These are phyloP conservation scores for Drosophila kanekoi DNA, from an alignment of 2,888 invertebrate species.

Conservation along the genomic window DNA sequence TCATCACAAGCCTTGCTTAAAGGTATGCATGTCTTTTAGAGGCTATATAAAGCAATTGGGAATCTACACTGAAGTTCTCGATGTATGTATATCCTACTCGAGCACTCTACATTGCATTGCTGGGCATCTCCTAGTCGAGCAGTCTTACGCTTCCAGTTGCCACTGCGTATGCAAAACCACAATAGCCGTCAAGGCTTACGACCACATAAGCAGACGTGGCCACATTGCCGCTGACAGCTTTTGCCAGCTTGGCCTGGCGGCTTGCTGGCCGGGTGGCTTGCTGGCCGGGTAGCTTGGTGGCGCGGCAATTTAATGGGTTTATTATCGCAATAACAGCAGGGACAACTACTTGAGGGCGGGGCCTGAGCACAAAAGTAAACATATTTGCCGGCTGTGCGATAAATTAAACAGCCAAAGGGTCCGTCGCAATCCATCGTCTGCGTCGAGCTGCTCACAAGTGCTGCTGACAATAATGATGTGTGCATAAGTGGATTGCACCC, in stretches of 20 bases:
- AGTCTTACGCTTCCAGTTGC: not conserved
- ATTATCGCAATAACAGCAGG: slow-evolving; percentile 63
- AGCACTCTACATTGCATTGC: not conserved
- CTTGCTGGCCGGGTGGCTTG: not conserved
- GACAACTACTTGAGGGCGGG: slow-evolving; percentile 17
- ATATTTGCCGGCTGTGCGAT: slow-evolving; percentile 64
- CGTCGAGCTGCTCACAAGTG: not conserved
- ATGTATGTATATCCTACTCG: no score
- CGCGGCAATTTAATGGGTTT: slow-evolving; percentile 78
- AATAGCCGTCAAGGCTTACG: slow-evolving; percentile 44
- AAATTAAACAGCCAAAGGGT: slow-evolving; percentile 66
- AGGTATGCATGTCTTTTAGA: no score
- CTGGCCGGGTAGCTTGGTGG: not conserved
- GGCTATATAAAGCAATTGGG: no score
- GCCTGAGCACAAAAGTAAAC: slow-evolving; percentile 53
- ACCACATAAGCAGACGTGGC: slow-evolving; percentile 49
- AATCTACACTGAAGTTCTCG: no score
- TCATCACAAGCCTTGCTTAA: no score
- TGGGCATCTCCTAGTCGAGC: not conserved
- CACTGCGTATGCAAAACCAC: slow-evolving; percentile 62
- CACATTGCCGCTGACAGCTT: slow-evolving; percentile 57
- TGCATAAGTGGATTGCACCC: slow-evolving; percentile 61
- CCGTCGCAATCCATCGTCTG: slow-evolving; percentile 16
- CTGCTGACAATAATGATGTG: slow-evolving; percentile 72
- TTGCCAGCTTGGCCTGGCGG: slow-evolving; percentile 13